Conservation (phyloP, 2,888 invertebrate genomes). For the Clivina fossor region DNA sequence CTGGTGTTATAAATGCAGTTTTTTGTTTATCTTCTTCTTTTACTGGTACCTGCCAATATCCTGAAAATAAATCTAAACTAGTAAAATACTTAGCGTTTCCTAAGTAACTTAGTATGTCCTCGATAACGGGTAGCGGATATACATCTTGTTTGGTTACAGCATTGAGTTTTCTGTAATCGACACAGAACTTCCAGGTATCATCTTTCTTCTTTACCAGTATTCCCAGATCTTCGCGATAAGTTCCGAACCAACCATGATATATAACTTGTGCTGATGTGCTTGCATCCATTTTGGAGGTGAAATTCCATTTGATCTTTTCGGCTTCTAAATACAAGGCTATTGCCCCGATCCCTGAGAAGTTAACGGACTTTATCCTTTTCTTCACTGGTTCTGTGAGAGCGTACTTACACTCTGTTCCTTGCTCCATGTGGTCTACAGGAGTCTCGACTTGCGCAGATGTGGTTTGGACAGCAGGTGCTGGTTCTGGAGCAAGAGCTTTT, state of each 20-base stretch:
- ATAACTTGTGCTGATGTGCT: constrained; percentile 9
- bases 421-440: too few relatives aligned
- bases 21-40: neutral
- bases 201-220: constrained; percentile 36
- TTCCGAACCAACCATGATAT: constrained; percentile 21
- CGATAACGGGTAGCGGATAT: neutral
- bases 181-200: constrained; percentile 34
- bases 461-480: too few relatives aligned
- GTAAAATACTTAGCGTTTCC: neutral
- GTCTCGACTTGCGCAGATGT: too few relatives aligned
- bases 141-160: constrained; percentile 26
- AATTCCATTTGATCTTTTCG: too few relatives aligned
- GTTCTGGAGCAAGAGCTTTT: too few relatives aligned
- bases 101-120: neutral
- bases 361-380: constrained; percentile 37
- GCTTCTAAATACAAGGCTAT: too few relatives aligned
- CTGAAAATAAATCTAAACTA: neutral
- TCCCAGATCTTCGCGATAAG: constrained; percentile 21
- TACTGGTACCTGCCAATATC: neutral
- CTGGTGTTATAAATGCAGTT: constrained; percentile 37
- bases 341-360: too few relatives aligned
- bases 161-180: constrained; percentile 37
- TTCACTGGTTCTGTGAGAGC: constrained; percentile 36
- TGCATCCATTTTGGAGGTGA: too few relatives aligned
- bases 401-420: too few relatives aligned